Conservation (phyloP, 2,888 invertebrate species). For the Agonopterix heracliana region DNA sequence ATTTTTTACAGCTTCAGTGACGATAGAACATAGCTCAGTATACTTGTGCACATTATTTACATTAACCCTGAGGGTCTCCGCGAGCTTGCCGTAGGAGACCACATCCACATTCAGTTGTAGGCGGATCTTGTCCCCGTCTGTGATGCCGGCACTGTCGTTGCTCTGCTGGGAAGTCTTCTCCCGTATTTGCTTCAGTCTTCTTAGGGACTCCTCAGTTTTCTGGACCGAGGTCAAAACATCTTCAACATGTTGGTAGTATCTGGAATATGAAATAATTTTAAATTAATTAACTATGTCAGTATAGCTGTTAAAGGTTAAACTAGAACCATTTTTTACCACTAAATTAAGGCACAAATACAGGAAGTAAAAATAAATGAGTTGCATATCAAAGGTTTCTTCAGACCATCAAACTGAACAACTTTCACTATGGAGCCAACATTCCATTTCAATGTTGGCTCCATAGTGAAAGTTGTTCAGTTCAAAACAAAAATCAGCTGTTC, state of each 20-base stretch:
- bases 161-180: slow-evolving; percentile 71
- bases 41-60: slow-evolving; percentile 76
- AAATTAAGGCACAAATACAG: no score
- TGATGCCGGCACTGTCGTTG: slow-evolving; percentile 76
- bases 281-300: neutral
- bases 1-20: slow-evolving; percentile 78
- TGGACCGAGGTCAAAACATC: slow-evolving; percentile 95
- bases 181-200: slow-evolving; percentile 90
- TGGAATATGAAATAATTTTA: slow-evolving; percentile 28
- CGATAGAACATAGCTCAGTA: slow-evolving; percentile 76
- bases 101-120: slow-evolving; percentile 93
- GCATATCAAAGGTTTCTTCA: no score
- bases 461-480: no score
- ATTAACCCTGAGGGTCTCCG: slow-evolving; percentile 72
- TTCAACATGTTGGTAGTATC: slow-evolving; percentile 84
- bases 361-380: no score
- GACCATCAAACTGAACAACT: no score
- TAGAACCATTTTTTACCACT: no score
- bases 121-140: slow-evolving; percentile 96
- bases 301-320: neutral
- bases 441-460: no score
- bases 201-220: slow-evolving; percentile 95
- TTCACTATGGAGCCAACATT: no score
- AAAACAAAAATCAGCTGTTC: no score
- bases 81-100: slow-evolving; percentile 80